Evolutionary conservation across 1,140 invertebrate genomes (phyloP).

Genomic region (Conus betulinus): DNA sequence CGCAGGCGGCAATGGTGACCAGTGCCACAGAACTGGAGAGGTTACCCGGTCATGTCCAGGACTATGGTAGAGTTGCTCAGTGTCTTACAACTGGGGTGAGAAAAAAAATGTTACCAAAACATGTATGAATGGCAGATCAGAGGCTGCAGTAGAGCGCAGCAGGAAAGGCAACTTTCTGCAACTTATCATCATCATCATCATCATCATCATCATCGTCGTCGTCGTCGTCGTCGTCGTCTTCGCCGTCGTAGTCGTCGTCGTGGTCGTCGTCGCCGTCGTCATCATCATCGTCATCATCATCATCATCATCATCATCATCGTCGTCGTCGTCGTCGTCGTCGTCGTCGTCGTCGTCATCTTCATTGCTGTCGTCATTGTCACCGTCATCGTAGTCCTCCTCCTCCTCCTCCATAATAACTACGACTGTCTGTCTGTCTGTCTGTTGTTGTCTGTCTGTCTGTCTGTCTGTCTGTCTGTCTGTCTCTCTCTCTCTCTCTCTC

Average conservation of each 20-base stretch:
- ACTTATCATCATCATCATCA: too few relatives aligned
- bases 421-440: too few relatives aligned
- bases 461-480: too few relatives aligned
- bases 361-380: not conserved
- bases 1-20: too few relatives aligned
- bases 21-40: too few relatives aligned
- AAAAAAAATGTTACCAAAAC: not conserved
- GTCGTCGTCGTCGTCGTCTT: constrained; percentile 81
- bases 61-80: not conserved
- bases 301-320: not conserved
- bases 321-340: constrained; percentile 75
- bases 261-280: constrained; percentile 72
- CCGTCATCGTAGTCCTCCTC: not conserved
- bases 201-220: too few relatives aligned
- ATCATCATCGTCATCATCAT: not conserved
- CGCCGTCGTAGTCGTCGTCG: constrained; percentile 79
- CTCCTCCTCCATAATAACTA: too few relatives aligned
- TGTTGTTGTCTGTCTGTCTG: too few relatives aligned
- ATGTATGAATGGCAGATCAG: not conserved
- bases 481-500: too few relatives aligned
- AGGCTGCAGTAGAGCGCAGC: too few relatives aligned
- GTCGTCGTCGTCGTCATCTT: constrained; percentile 84
- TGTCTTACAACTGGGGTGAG: not conserved
- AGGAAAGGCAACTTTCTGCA: not conserved
- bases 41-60: not conserved